These are phyloP conservation scores for Tenualosa ilisha DNA, from an alignment of 2,797 vertebrate genomes.

Conservation along the genomic window DNA sequence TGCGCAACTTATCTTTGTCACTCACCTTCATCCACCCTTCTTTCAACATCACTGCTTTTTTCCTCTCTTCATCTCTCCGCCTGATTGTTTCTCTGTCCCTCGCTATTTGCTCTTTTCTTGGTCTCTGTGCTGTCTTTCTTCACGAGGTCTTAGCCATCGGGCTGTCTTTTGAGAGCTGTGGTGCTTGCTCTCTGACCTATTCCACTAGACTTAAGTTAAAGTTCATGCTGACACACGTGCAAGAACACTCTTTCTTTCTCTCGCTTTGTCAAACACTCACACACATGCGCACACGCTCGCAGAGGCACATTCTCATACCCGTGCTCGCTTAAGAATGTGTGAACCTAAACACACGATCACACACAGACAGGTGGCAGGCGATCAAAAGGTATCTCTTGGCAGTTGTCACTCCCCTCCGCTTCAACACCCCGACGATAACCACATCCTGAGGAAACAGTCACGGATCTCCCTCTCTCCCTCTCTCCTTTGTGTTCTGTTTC, in stretches of 20 bases:
- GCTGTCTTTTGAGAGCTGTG: neutral
- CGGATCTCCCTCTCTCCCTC: slow-evolving; percentile 50
- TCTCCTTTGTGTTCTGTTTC: neutral
- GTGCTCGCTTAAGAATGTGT: slow-evolving; percentile 38
- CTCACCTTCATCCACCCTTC: slow-evolving; percentile 9
- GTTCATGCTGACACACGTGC: slow-evolving; percentile 41
- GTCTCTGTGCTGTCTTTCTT: slow-evolving; percentile 17
- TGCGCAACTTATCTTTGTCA: neutral
- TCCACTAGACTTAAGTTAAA: slow-evolving; percentile 44
- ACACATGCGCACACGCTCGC: neutral
- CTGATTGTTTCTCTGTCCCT: slow-evolving; percentile 35
- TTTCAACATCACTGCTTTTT: neutral
- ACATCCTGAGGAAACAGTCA: slow-evolving; percentile 65
- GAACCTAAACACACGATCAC: slow-evolving; percentile 40
- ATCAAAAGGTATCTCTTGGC: slow-evolving; percentile 57
- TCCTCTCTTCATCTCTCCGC: slow-evolving; percentile 39
- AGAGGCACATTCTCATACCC: slow-evolving; percentile 29
- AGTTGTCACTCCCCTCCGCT: slow-evolving; percentile 56
- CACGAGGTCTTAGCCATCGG: slow-evolving; percentile 16
- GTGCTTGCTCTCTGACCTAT: slow-evolving; percentile 23
- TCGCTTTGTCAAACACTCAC: neutral
- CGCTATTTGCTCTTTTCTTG: slow-evolving; percentile 31
- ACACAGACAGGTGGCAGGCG: slow-evolving; percentile 51
- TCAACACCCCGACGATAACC: slow-evolving; percentile 57
- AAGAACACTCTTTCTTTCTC: slow-evolving; percentile 30